Conservation (phyloP, 1,140 invertebrate species). For the Leptinotarsa texana region DNA sequence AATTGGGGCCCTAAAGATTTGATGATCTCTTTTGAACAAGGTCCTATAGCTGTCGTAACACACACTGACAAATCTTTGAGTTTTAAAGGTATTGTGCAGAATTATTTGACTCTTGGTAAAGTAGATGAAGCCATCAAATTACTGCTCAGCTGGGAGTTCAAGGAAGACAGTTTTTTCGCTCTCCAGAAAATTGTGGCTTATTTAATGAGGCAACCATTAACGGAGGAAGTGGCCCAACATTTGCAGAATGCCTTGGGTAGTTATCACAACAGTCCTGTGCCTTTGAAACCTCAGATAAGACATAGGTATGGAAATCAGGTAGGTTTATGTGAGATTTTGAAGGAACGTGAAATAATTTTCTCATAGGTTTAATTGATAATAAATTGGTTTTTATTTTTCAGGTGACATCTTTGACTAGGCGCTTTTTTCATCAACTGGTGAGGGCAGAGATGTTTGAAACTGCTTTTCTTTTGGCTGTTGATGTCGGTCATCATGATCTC, state of each 20-base stretch:
- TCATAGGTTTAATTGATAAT: not conserved
- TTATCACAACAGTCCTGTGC: constrained; percentile 68
- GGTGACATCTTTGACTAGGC: constrained; percentile 72
- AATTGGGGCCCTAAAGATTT: constrained; percentile 57
- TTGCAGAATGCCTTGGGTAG: constrained; percentile 74
- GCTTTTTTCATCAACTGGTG: constrained; percentile 79
- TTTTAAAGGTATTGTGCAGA: constrained; percentile 62
- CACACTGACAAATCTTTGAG: constrained; percentile 46
- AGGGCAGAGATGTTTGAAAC: constrained; percentile 81
- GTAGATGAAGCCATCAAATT: constrained; percentile 72
- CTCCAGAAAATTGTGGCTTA: constrained; percentile 74
- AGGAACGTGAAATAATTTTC: too few relatives aligned
- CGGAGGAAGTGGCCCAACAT: constrained; percentile 65
- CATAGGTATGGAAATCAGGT: constrained; percentile 55
- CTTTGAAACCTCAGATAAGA: constrained; percentile 69
- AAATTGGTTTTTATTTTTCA: constrained; percentile 54
- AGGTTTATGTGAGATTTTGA: not conserved
- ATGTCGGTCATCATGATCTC: constrained; percentile 79
- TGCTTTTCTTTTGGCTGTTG: constrained; percentile 82
- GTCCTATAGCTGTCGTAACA: constrained; percentile 55
- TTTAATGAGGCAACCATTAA: constrained; percentile 68
- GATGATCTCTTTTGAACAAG: constrained; percentile 64
- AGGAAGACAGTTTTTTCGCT: constrained; percentile 67
- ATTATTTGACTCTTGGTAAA: constrained; percentile 65
- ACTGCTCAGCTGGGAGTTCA: constrained; percentile 72